phyloP scores from a whole-genome alignment of 2,113 vertebrate genomes.

The Sclerurus mexicanus region DNA sequence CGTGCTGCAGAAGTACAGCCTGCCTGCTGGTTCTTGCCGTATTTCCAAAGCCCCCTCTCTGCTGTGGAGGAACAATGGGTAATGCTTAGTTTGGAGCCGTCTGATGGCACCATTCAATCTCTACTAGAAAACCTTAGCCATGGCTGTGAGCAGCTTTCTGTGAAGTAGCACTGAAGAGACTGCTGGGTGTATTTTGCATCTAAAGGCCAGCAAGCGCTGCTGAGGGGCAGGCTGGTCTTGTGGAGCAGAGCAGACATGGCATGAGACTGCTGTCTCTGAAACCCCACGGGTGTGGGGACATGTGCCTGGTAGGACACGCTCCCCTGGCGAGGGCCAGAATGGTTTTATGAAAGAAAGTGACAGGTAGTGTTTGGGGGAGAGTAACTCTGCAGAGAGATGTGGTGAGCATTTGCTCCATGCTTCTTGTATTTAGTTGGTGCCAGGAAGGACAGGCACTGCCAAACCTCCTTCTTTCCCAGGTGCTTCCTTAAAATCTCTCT shows the following conservation, averaged over 20 bases:
- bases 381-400: background rate
- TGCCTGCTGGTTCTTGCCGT: background rate
- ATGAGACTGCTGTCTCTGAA: background rate
- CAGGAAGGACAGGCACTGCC: background rate
- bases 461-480: background rate
- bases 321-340: background rate
- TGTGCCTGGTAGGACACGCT: background rate
- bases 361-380: background rate
- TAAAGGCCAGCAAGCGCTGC: background rate
- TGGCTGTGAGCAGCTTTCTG: background rate
- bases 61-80: background rate
- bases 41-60: background rate
- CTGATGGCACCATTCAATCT: background rate
- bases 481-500: background rate
- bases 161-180: background rate
- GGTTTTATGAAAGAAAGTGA: background rate
- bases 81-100: background rate
- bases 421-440: background rate
- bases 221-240: background rate
- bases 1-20: background rate
- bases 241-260: background rate
- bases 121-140: background rate
- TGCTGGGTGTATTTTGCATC: background rate
- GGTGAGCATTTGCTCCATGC: background rate
- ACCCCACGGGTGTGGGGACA: fast-evolving